phyloP scores from a whole-genome alignment of 2,113 vertebrate genomes.

The Illadopsis cleaveri region DNA sequence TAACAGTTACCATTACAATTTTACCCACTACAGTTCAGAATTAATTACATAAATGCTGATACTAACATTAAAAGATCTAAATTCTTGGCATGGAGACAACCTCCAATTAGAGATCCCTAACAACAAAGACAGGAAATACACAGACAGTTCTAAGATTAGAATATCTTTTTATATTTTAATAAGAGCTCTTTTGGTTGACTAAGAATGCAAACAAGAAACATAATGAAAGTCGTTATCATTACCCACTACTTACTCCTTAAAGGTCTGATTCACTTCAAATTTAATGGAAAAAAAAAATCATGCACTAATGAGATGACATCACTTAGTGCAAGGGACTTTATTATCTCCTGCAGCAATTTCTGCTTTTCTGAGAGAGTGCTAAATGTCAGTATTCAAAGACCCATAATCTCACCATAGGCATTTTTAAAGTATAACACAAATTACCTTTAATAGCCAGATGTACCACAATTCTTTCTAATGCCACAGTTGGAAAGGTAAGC shows the following conservation, averaged over 20 bases:
- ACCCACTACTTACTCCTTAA: neutral
- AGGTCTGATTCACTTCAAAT: conserved; percentile 36
- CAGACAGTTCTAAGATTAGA: conserved; percentile 22
- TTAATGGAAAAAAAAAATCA: neutral
- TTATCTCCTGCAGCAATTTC: neutral
- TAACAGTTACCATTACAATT: neutral
- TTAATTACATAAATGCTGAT: neutral
- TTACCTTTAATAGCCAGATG: neutral
- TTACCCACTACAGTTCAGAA: neutral
- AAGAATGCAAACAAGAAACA: conserved; percentile 11
- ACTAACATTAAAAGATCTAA: neutral
- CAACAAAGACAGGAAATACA: neutral
- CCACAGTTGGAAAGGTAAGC: neutral
- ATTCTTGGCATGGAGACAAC: neutral
- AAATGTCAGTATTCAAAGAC: neutral
- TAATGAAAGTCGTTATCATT: neutral
- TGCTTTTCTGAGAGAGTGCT: neutral
- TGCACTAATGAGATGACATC: neutral
- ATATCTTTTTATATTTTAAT: neutral
- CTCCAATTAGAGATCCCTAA: neutral
- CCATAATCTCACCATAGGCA: neutral
- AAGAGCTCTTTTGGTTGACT: neutral
- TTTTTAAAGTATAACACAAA: neutral
- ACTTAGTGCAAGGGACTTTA: neutral
- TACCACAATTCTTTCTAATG: rapidly evolving